Evolutionary conservation across 1,140 invertebrate genomes (phyloP).

Genomic region (Dinoponera quadriceps): DNA sequence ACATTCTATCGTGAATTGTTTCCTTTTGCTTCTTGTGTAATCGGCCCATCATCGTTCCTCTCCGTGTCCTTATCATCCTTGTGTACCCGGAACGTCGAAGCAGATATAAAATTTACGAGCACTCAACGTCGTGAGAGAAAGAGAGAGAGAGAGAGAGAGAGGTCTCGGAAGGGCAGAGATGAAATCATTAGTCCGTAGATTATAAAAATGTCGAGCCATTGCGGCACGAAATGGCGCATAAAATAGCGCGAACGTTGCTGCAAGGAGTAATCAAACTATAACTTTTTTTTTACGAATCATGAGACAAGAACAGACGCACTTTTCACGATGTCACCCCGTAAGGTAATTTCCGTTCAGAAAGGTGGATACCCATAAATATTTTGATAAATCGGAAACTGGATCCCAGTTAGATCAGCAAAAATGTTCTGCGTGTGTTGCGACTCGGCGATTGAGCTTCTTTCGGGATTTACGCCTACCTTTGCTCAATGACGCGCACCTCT

Average conservation of each 20-base stretch:
- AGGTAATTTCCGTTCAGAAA: background rate
- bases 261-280: background rate
- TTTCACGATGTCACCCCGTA: too few relatives aligned
- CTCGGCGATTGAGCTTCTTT: too few relatives aligned
- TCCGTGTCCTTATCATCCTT: background rate
- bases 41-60: background rate
- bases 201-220: conserved; percentile 8
- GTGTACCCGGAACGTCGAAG: background rate
- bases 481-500: too few relatives aligned
- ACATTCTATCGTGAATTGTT: background rate
- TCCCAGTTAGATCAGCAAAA: too few relatives aligned
- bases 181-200: conserved; percentile 26
- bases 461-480: too few relatives aligned
- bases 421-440: too few relatives aligned
- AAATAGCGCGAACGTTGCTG: background rate
- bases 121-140: conserved; percentile 11
- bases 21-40: background rate
- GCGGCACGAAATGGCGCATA: background rate
- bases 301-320: background rate
- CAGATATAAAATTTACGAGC: conserved; percentile 36
- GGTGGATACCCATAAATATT: too few relatives aligned
- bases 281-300: background rate
- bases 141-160: too few relatives aligned
- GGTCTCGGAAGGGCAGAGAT: background rate
- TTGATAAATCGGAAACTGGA: too few relatives aligned